Base-by-base conservation (phyloP, 2,797 vertebrate genomes). In the Hephaestus fuliginosus region DNA sequence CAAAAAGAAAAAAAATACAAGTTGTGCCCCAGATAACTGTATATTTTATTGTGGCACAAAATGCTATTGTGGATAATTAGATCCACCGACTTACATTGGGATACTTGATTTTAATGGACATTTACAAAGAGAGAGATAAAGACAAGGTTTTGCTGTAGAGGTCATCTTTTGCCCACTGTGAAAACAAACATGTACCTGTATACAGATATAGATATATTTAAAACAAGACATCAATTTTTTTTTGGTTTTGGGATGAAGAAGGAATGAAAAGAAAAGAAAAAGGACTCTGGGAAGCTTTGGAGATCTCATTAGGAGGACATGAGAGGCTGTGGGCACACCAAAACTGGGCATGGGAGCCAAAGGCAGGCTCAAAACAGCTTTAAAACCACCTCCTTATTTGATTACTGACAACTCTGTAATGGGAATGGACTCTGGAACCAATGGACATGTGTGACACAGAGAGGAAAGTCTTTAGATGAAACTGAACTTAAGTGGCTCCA, bases 151-250 rank as follows among this genome's bases (percentile, higher is more conserved):
- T 95, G 94, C 95, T 96, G 94, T 96, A 94, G 93, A 96, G 93
- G 95, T 96, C 94, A 95, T 95, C 92, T 95, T 95, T 95, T 97
- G 96, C 97, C 98, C 98, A 98, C 98, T 98, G 98, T 99, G 98
- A 98, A 96, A 95, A 96, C 87, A 83, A 95, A 94, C 93, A 89
- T 96, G 95, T 96, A 95, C 95, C 95, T 96, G 95, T 96, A 96
- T 95, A 96, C 96, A 96, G 94, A 95, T 96, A 96, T 95, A 96
- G 93, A 96, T 96, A 96, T 96, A 96, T 96, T 96, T 96, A 96
- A 96, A 95, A 95, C 94, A 96, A 97, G 96, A 96, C 96, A 96
- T 97, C 95, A 95, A 94, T 93, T 96, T 96, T 91, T 25, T 93
- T 90, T 93, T 84, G 33, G 81, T 86, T 87, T 86, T 92, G 91